Evolutionary conservation across 2,888 invertebrate species (phyloP).

Genomic region (Atrina japonica): DNA sequence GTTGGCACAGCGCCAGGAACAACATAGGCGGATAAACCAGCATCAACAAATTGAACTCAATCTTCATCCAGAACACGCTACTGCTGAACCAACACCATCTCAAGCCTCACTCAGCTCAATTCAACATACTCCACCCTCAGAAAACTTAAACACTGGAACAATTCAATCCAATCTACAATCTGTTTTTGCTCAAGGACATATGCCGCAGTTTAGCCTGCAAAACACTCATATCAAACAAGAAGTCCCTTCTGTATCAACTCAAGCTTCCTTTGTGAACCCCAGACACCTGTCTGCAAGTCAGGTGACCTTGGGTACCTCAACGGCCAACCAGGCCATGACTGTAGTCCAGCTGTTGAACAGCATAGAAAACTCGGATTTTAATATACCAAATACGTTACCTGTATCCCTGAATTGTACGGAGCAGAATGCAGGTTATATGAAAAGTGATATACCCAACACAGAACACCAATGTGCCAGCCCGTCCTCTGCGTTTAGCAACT

Average conservation of each 20-base stretch:
- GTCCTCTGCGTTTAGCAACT: no score
- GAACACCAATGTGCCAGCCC: no score
- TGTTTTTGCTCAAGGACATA: slow-evolving; percentile 57
- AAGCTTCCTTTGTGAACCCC: slow-evolving; percentile 18
- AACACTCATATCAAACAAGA: slow-evolving; percentile 22
- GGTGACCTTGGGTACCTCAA: slow-evolving; percentile 28
- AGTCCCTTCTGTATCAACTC: neutral
- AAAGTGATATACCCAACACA: no score
- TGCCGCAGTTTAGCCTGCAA: slow-evolving; percentile 56
- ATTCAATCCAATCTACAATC: slow-evolving; percentile 57
- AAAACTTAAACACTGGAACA: slow-evolving; percentile 37
- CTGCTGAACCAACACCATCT: slow-evolving; percentile 5
- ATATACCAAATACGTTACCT: no score
- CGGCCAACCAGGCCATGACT: slow-evolving; percentile 47
- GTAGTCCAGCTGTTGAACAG: slow-evolving; percentile 50
- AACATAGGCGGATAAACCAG: slow-evolving; percentile 36
- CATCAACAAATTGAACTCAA: slow-evolving; percentile 3
- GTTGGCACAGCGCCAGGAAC: slow-evolving; percentile 45
- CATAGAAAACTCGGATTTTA: slow-evolving; percentile 29
- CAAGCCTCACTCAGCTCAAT: slow-evolving; percentile 3
- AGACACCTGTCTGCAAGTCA: slow-evolving; percentile 27
- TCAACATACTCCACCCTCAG: slow-evolving; percentile 26
- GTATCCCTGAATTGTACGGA: no score
- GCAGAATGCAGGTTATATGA: no score
- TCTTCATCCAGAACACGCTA: neutral